Evolutionary conservation across 1,140 invertebrate genomes (phyloP), one percentile per base, ranked within the genome.

Genomic region (Dendroctonus valens): DNA sequence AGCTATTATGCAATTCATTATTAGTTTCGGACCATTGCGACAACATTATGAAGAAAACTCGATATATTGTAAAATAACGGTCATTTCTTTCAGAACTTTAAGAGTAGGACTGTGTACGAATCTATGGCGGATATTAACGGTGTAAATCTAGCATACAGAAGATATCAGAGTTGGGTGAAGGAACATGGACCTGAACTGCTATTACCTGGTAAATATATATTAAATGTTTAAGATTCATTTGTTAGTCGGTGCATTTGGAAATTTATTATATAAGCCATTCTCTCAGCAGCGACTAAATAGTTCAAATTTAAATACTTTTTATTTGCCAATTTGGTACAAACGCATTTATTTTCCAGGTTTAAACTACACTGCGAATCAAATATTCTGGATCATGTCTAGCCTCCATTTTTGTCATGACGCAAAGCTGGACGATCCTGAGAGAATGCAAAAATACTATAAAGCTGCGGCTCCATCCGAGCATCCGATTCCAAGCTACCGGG

Each of bases 81-180:
- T 26, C 26, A 26, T 26, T 26, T 26, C 1, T 26, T 26, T 26
- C 26, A 26, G 26, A 26, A 26, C 26, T 2, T 26, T 26, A 26
- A 1, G 26, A 3, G 1, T 26, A 3, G 3, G 1, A 26, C 26
- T 26, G 1, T 26, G 26, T 3, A 26, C 26, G 26, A 26, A 26
- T 26, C 26, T 26, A 92, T 96, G 50, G 94, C 94, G 0, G 94
- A 96, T 76, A 85, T 70, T 0, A 83, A 85, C 9, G 93, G 93
- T 0, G 85, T 95, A n/a, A 93, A 94, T 73, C 86, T 92, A 70
- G 90, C 94, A 0, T 95, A 94, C 75, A 81, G 84, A 37, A 92
- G 92, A 0, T 93, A 93, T 75, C 81, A 85, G 42, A 82, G 84
- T 8, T 92, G 91, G 89, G 81, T 80, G 0, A 74, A 84, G 39